Base-by-base conservation (phyloP, 2,797 vertebrate species). In the Calcarius lapponicus region DNA sequence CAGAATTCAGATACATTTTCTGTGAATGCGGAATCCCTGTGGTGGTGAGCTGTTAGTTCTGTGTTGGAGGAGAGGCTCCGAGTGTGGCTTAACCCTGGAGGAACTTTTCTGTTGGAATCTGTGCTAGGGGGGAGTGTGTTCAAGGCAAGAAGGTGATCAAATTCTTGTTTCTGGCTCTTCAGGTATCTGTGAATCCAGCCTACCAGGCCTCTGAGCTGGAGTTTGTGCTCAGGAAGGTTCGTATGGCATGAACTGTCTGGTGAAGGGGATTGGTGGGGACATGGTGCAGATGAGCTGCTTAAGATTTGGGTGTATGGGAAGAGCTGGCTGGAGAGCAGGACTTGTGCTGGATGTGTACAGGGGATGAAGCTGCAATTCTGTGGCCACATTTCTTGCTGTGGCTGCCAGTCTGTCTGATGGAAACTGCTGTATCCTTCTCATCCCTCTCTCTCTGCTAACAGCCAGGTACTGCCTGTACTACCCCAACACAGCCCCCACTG, bases 111-210 rank as follows among this genome's bases (percentile, higher is more conserved):
- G 7, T 43, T 47, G 70, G 17, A 58, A 21, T 57, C 17, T 7
- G 2, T 53, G 17, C 25, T 42, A 18, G 50, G 3, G 8, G 17
- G 21, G 45, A 69, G 9, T 1, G 1, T 62, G 89, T 80, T 79
- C 32, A 90, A 69, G 60, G 60, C 31, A 51, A 66, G 28, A 67
- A 67, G 8, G 13, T 86, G 62, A 88, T 70, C 43, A n/a, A 11
- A 28, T 69, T 85, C 32, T 64, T 64, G 5, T 89, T 80, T 90
- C 32, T 87, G 15, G 13, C 62, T 84, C 34, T 74, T 58, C 73
- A 99, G 99, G 99, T 99, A 5, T 98, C 98, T 42, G 98, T 99
- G 94, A 99, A 99, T 96, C 99, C 99, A 40, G 99, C 98, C 9
- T 99, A 99, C 96, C 99, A 99, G 92, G 26, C 96, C n/a, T 75